Conservation (phyloP, 2,797 vertebrate species). For the Aldrovandia affinis region DNA sequence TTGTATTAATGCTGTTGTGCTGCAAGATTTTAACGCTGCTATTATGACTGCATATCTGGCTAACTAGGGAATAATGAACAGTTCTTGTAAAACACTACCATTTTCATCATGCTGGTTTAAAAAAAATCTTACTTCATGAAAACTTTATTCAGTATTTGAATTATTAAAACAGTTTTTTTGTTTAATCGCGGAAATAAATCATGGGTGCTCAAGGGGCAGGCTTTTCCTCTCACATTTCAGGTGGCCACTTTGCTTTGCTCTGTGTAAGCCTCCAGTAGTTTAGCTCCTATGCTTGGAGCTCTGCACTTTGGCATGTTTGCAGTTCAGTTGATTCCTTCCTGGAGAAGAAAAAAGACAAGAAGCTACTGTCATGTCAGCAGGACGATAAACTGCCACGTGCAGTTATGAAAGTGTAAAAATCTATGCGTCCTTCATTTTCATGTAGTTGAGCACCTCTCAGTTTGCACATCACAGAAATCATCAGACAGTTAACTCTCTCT, state of each 20-base stretch:
- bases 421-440: neutral
- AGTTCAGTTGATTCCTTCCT: neutral
- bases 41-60: neutral
- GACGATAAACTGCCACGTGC: neutral
- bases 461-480: neutral
- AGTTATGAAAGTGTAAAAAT: neutral
- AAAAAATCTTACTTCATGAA: no score
- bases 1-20: neutral
- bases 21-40: neutral
- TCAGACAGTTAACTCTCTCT: neutral
- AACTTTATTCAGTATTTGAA: no score
- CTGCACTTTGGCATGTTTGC: no score
- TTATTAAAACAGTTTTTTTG: no score
- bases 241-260: neutral
- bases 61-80: neutral
- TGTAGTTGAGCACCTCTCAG: neutral
- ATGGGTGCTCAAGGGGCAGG: no score
- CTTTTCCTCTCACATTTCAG: neutral
- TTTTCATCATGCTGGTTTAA: neutral
- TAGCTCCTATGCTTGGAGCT: neutral
- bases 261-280: neutral
- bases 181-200: no score
- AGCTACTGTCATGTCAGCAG: neutral
- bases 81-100: neutral
- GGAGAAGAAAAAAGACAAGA: neutral